Base-by-base conservation (phyloP, 2,888 invertebrate species). In the Baronia brevicornis region DNA sequence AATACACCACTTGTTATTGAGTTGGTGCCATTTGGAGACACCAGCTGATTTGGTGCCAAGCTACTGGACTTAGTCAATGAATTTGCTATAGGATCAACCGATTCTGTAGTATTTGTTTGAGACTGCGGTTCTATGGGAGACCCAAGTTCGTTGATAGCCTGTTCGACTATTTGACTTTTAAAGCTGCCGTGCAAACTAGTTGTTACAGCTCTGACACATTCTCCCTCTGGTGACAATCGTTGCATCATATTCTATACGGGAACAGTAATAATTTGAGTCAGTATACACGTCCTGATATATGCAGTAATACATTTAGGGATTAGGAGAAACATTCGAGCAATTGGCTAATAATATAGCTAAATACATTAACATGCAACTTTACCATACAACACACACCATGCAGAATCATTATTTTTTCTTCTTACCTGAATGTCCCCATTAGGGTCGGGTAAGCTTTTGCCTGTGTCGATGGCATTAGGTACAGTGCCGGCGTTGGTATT, bases 211-310 rank as follows among this genome's bases (percentile, higher is more conserved):
- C 75, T 85, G 53, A 82, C 73, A 65, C 87, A 86, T 60, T 88
- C 87, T 43, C 90, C 90, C 58, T 91, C 91, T 26, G 91, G 91
- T 38, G 91, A 90, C 70, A 90, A 84, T 53, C 91, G 87, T 60
- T 91, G 90, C 58, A 88, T 85, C 61, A 89, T 87, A 43, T 88
- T 90, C 82, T 88, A 88, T 59, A 82, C 52, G 60, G 72, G 66
- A 75, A 79, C 61, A 79, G 67, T 63, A 77, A 73, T 48, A 58
- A 54, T 48, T 54, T 58, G 48, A 46, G 55, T 67, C 48, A 65
- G 48, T 61, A 48, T 32, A 55, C 46, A 53, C 17, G 31, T 36
- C 32, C 28, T 28, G n/a, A 28, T 20, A 39, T 21, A 36, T 28
- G 28, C 20, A 36, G 35, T 20, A 35, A 37, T 28, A 32, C 33